Percentiles rank a stretch among this genome's conserved stretches.
phyloP scores from a whole-genome alignment of 2,113 vertebrate genomes.

The Isichthys henryi region DNA sequence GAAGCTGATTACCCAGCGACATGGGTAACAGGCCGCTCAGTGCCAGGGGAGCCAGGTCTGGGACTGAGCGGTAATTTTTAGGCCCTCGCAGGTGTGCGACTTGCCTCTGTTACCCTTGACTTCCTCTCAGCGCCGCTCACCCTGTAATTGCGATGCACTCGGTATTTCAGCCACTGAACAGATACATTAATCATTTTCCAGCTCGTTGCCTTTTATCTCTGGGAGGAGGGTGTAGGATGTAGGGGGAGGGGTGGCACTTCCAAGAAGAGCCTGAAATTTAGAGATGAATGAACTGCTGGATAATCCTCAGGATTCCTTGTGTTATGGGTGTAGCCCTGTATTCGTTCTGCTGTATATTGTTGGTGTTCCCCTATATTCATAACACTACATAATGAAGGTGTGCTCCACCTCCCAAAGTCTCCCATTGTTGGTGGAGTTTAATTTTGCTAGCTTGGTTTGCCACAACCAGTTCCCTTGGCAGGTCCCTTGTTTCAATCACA shows the following conservation, averaged over 20 bases:
- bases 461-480: neutral
- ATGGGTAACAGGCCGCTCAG: slow-evolving; percentile 2
- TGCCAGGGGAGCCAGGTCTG: neutral
- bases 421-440: neutral
- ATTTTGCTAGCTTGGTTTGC: neutral
- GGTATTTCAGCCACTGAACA: slow-evolving; percentile 65
- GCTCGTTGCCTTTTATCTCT: slow-evolving; percentile 67
- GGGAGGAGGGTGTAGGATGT: slow-evolving; percentile 54
- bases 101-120: slow-evolving; percentile 45
- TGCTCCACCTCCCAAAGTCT: neutral
- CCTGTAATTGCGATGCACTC: slow-evolving; percentile 51
- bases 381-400: neutral
- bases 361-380: neutral
- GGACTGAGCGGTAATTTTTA: slow-evolving; percentile 5
- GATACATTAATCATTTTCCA: slow-evolving; percentile 69
- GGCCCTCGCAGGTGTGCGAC: neutral
- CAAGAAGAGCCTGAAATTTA: neutral
- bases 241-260: slow-evolving; percentile 9
- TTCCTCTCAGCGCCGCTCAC: slow-evolving; percentile 35
- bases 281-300: neutral
- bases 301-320: neutral
- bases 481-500: neutral
- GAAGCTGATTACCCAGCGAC: neutral
- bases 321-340: neutral
- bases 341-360: neutral